These are phyloP conservation scores for Notarius lentiginosus DNA, from an alignment of 2,113 vertebrate genomes.

Conservation along the genomic window DNA sequence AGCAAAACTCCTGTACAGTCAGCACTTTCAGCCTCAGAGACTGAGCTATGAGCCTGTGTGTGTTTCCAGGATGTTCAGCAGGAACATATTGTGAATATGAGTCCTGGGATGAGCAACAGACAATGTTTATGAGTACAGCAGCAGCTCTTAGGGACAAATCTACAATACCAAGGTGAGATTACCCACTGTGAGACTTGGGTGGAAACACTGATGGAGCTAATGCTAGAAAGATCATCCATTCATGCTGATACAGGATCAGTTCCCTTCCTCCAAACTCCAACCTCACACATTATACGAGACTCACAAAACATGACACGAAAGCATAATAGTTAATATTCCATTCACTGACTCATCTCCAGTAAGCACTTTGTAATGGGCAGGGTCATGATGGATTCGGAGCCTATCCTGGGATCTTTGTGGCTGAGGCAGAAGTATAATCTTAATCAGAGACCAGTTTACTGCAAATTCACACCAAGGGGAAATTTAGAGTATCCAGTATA, in stretches of 20 bases:
- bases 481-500: neutral
- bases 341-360: neutral
- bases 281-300: neutral
- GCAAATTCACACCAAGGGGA: neutral
- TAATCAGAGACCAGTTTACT: neutral
- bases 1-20: neutral
- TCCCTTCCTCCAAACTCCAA: neutral
- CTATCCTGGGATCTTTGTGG: neutral
- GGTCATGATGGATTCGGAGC: neutral
- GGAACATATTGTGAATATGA: neutral
- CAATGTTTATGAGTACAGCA: neutral
- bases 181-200: neutral
- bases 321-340: neutral
- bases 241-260: neutral
- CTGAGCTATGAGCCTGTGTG: neutral
- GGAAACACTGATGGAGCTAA: neutral
- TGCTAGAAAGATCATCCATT: neutral
- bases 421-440: neutral
- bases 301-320: neutral
- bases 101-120: neutral
- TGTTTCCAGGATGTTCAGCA: neutral
- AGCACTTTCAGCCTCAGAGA: slow-evolving; percentile 6
- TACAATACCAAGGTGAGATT: neutral
- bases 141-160: neutral
- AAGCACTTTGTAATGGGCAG: neutral